Base-by-base conservation (phyloP, 2,113 vertebrate species). In the Sander vitreus region DNA sequence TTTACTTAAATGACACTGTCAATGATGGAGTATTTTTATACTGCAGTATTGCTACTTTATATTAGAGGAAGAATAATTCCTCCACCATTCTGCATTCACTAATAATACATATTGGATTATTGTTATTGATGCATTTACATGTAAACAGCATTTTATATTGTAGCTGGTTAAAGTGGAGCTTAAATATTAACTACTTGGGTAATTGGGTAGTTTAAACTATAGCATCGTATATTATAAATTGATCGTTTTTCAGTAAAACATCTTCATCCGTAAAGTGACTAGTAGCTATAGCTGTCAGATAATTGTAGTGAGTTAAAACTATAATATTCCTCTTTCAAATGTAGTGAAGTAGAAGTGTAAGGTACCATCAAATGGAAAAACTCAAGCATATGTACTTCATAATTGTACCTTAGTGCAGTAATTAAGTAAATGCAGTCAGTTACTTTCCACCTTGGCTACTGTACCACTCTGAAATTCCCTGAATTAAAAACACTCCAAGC, bases 401-500 rank as follows among this genome's bases (percentile, higher is more conserved):
- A 12, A 19, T 51, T 45, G 25, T 23, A 50, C 21, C 39, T 43
- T 43, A 11, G 39, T 18, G 15, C 9, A 14, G 18, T 57, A 45
- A 18, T 75, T 54, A 13, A 71, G 1, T 43, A 43, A 55, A 62
- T 55, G 18, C 23, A 70, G 23, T 30, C 6, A 18, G 21, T 12
- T 16, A 25, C 13, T 23, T 53, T 55, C 50, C n/a, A 51, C 4
- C 16, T 43, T 7, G 64, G 50, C 54, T 50, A 15, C 36, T 53
- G 21, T 6, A 51, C 6, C 19, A 50, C 9, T 53, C 45, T 5
- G 0, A 58, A 7, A 30, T 23, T 39, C 57, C n/a, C 4, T 62
- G 9, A 19, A 80, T 73, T 25, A 33, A 74, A 82, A 77, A 89
- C 33, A 78, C 36, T 1, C 14, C 25, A 58, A 77, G 43, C 66